phyloP scores from a whole-genome alignment of 2,797 vertebrate species.

The Enteromius anoplus region DNA sequence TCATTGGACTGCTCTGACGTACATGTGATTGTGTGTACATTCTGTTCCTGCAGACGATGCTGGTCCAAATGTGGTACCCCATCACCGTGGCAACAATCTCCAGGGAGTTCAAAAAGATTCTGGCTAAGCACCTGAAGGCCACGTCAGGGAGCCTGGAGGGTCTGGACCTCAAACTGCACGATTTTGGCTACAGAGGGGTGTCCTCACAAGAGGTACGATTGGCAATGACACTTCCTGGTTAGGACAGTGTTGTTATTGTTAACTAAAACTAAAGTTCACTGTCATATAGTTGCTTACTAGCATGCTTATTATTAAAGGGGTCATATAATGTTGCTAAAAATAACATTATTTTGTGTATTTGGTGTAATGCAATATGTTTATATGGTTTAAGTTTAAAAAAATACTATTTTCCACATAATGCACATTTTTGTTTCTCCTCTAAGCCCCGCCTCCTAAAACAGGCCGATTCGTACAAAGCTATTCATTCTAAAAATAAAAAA shows the following conservation, averaged over 20 bases:
- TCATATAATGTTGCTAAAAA: no score
- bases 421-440: no score
- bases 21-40: constrained; percentile 24
- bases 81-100: constrained; percentile 82
- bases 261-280: background rate
- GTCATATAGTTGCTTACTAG: no score
- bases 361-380: no score
- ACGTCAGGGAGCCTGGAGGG: constrained; percentile 78
- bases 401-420: no score
- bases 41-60: constrained; percentile 72
- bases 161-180: constrained; percentile 79
- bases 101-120: constrained; percentile 81
- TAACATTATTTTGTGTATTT: no score
- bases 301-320: no score
- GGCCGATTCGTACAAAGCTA: no score
- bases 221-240: background rate
- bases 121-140: constrained; percentile 78
- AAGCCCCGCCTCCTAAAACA: no score
- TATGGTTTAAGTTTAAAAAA: no score
- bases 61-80: constrained; percentile 84
- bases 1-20: constrained; percentile 16
- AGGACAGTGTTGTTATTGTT: background rate
- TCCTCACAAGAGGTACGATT: constrained; percentile 79
- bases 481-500: no score
- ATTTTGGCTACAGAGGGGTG: constrained; percentile 82